Percentiles rank a stretch among this genome's conserved stretches.
phyloP scores from a whole-genome alignment of 1,140 invertebrate species.

The Cyclargus thomasi region DNA sequence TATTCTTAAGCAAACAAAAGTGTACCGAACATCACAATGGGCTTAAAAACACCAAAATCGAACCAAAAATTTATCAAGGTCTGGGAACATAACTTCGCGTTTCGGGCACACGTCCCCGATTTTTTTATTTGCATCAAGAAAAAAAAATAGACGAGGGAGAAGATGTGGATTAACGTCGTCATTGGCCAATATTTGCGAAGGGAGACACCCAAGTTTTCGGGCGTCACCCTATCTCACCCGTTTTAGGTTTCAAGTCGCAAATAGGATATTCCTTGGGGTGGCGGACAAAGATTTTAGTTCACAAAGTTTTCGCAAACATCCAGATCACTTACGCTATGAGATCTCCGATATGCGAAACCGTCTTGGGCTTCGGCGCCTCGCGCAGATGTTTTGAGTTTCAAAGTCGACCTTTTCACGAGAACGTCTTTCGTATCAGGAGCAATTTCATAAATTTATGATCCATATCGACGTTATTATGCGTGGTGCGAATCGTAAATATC shows the following conservation, averaged over 20 bases:
- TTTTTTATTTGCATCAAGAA: constrained; percentile 41
- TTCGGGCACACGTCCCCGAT: constrained; percentile 33
- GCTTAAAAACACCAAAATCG: constrained; percentile 24
- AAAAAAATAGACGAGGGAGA: constrained; percentile 40
- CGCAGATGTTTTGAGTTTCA: neutral
- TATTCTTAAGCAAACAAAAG: neutral
- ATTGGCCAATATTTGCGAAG: constrained; percentile 52
- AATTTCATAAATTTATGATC: constrained; percentile 4
- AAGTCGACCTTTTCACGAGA: neutral
- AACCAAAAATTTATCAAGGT: constrained; percentile 23
- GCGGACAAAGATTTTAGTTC: neutral
- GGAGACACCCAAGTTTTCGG: constrained; percentile 48
- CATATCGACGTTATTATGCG: constrained; percentile 1
- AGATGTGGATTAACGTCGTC: constrained; percentile 40
- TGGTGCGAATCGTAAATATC: neutral
- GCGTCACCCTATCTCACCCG: constrained; percentile 30
- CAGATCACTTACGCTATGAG: neutral
- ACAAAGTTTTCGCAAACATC: constrained; percentile 2
- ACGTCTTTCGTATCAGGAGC: neutral
- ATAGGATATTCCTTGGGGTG: neutral
- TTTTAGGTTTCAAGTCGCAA: constrained; percentile 12
- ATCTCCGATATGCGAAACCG: neutral
- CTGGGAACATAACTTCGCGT: constrained; percentile 34
- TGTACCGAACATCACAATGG: neutral
- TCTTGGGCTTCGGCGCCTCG: neutral